Evolutionary conservation across 2,888 invertebrate species (phyloP), one percentile per base, ranked within the genome.

Genomic region (Cheilosia grossa): DNA sequence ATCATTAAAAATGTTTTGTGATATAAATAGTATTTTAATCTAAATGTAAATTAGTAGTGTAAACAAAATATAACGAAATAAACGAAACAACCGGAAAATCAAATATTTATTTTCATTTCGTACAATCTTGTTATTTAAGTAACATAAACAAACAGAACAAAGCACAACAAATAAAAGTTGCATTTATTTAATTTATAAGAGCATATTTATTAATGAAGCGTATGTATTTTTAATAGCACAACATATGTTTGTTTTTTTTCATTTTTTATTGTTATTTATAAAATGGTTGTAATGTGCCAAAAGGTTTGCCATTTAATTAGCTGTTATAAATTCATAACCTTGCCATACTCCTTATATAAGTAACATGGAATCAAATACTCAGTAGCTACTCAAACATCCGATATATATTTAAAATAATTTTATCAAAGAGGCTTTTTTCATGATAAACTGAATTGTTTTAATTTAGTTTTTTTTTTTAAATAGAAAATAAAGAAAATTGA

Each of bases 21-120:
- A 87, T 87, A 87, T 87, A 87, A 87, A 87, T 87, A 87, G 87
- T 87, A 87, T 87, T 87, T 82, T 82, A 86, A 77, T 82, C 73
- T 81, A 81, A 77, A 81, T 81, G 82, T 86, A 78, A 82, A 80
- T 77, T 82, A 78, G 73, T 82, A 56, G 51, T 85, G 70, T 79
- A 78, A 78, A 81, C 42, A 56, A 54, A 56, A 56, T 53, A 58
- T 59, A 49, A 37, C 19, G 17, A 63, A 69, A 53, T 42, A 66
- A 69, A 64, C 33, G 70, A 51, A 82, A 74, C 58, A 82, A 79
- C 67, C 61, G 63, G 78, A 80, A 63, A 69, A 61, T 56, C 53
- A 77, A 70, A 70, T 63, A 77, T 77, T 81, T 81, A 67, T 80
- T 74, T 83, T 69, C 61, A 73, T 83, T 85, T 80, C 58, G 69